These are phyloP conservation scores for Apis laboriosa DNA, from an alignment of 1,140 invertebrate genomes.

Conservation along the genomic window DNA sequence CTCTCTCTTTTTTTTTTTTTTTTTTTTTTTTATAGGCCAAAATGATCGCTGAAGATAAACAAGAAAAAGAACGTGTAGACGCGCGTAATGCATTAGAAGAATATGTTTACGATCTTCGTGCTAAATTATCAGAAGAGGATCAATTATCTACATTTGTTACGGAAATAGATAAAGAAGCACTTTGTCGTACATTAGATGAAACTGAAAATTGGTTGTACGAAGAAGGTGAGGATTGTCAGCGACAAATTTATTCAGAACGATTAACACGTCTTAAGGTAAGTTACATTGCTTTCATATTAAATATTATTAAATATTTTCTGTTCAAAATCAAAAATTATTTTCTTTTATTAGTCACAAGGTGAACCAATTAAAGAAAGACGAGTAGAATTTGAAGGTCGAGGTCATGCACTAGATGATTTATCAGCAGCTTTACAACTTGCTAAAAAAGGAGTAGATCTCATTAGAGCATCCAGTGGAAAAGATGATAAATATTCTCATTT, in stretches of 20 bases:
- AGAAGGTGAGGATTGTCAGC: conserved; percentile 94
- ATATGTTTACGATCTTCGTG: conserved; percentile 97
- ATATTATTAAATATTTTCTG: neutral
- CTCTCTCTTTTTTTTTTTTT: neutral
- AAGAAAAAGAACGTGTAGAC: conserved; percentile 97
- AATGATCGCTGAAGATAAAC: conserved; percentile 93
- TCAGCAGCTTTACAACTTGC: conserved; percentile 86
- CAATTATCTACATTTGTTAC: conserved; percentile 89
- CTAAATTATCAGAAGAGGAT: conserved; percentile 89
- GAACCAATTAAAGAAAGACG: conserved; percentile 92
- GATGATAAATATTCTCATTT: conserved; percentile 93
- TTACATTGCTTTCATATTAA: conserved; percentile 2
- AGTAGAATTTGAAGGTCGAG: conserved; percentile 89
- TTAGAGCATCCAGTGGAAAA: conserved; percentile 79
- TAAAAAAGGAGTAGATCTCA: conserved; percentile 88
- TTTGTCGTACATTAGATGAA: conserved; percentile 88
- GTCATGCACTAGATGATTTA: conserved; percentile 89
- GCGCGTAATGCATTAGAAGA: conserved; percentile 98
- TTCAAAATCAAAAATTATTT: conserved; percentile 6
- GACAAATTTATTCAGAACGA: conserved; percentile 89
- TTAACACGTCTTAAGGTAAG: conserved; percentile 84
- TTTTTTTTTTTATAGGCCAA: conserved; percentile 84
- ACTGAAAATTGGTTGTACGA: conserved; percentile 98
- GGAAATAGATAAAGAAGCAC: conserved; percentile 85
- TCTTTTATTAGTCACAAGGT: conserved; percentile 85